A percentile compares a stretch with the other conserved stretches of the same genome.
Evolutionary conservation across 2,888 invertebrate species (phyloP).

Genomic region (Belgica antarctica): DNA sequence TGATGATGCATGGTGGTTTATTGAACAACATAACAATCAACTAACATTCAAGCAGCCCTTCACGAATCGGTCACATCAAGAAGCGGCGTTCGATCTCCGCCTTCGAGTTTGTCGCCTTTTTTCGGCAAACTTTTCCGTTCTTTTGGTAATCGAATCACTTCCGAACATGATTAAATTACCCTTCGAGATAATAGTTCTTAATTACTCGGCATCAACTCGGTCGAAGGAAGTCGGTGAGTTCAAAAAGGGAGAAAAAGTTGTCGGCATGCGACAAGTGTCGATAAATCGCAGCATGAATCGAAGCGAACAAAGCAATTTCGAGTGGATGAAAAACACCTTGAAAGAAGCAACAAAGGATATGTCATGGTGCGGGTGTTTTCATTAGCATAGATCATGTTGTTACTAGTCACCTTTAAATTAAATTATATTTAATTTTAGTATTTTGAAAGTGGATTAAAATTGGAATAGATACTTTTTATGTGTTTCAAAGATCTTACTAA

Average conservation of each 20-base stretch:
- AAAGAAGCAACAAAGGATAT: background rate
- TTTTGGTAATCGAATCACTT: constrained; percentile 37
- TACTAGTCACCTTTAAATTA: too few species aligned
- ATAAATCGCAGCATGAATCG: background rate
- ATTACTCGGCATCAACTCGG: background rate
- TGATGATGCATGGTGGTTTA: constrained; percentile 35
- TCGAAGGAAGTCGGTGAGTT: constrained; percentile 7
- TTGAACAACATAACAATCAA: constrained; percentile 37
- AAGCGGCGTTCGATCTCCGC: background rate
- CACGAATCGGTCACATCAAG: constrained; percentile 15
- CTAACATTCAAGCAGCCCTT: background rate
- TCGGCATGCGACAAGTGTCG: background rate
- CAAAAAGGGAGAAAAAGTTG: background rate
- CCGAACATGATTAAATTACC: constrained; percentile 27
- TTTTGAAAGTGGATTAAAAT: too few species aligned
- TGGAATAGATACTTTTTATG: too few species aligned
- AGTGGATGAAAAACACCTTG: background rate
- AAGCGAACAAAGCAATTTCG: background rate
- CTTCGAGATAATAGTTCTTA: background rate
- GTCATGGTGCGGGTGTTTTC: background rate
- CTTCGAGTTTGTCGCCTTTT: background rate
- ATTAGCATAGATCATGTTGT: too few species aligned
- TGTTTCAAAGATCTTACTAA: too few species aligned
- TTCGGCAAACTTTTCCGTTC: constrained; percentile 12
- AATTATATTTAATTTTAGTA: too few species aligned